Conservation (phyloP, 2,797 vertebrate species). For the Oreortyx pictus region DNA sequence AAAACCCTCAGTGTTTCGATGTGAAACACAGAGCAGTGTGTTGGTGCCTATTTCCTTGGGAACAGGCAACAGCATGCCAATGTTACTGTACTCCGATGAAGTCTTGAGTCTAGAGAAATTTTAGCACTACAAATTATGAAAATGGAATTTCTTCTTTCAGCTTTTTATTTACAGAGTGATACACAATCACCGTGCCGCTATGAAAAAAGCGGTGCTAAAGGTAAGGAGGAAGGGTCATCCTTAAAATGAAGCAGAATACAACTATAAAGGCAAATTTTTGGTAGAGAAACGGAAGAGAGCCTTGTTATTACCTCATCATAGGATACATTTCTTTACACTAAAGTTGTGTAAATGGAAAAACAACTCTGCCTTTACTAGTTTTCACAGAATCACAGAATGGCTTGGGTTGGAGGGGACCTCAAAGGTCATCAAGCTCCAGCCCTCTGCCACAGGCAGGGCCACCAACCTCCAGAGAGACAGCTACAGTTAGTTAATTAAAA, state of each 20-base stretch:
- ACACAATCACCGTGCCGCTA: not conserved
- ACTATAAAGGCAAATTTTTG: not conserved
- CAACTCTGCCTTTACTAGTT: not conserved
- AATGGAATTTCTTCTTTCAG: not conserved
- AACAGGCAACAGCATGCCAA: not conserved
- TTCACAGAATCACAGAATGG: not conserved
- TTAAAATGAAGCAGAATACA: not conserved
- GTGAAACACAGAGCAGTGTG: not conserved
- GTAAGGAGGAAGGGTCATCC: not conserved
- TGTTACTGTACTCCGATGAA: accelerated
- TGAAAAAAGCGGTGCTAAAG: not conserved
- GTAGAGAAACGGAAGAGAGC: not conserved
- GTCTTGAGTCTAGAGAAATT: not conserved
- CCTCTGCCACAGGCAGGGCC: too few species aligned
- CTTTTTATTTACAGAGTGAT: not conserved
- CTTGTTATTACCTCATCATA: not conserved
- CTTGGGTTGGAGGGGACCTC: too few species aligned
- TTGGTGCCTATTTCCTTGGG: not conserved
- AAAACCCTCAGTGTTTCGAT: accelerated
- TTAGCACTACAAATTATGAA: not conserved
- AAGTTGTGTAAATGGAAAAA: not conserved
- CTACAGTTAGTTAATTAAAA: not conserved
- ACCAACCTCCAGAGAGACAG: not conserved
- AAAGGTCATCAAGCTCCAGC: too few species aligned
- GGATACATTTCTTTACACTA: not conserved